Conservation (phyloP, 2,113 vertebrate species). For the Anguilla rostrata region DNA sequence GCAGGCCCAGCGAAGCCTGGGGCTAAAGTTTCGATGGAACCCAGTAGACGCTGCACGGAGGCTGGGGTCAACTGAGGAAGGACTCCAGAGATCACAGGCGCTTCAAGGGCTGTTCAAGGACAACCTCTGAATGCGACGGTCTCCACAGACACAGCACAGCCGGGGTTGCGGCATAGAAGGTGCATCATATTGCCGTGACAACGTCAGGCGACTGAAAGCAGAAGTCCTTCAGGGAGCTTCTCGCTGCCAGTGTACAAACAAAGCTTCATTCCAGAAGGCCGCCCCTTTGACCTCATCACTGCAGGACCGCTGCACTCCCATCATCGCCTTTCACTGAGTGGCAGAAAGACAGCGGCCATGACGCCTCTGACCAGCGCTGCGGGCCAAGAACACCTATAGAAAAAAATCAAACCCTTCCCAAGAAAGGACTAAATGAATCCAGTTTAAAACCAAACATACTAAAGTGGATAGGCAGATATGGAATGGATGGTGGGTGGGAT, state of each 20-base stretch:
- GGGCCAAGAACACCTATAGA: not conserved
- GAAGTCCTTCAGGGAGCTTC: not conserved
- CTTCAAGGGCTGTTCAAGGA: slow-evolving; percentile 16
- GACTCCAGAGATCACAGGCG: slow-evolving; percentile 4
- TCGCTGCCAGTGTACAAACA: not conserved
- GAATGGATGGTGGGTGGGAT: not conserved
- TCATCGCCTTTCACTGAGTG: no score
- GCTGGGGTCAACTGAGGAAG: not conserved
- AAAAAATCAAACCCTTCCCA: no score
- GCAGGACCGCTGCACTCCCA: no score
- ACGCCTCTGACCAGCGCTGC: not conserved
- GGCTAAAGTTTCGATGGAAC: not conserved
- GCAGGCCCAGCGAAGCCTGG: not conserved
- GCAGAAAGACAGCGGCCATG: no score
- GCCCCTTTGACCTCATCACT: not conserved
- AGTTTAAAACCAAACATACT: not conserved
- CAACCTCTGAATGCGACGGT: slow-evolving; percentile 23
- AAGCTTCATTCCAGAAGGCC: not conserved
- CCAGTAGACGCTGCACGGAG: not conserved
- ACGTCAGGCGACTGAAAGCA: slow-evolving; percentile 7
- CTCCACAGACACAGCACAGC: slow-evolving; percentile 7
- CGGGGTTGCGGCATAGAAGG: not conserved
- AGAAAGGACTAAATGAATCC: no score
- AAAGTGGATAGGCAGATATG: not conserved
- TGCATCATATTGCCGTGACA: slow-evolving; percentile 16